phyloP scores from a whole-genome alignment of 2,113 vertebrate genomes.

The Herpetotheres cachinnans region DNA sequence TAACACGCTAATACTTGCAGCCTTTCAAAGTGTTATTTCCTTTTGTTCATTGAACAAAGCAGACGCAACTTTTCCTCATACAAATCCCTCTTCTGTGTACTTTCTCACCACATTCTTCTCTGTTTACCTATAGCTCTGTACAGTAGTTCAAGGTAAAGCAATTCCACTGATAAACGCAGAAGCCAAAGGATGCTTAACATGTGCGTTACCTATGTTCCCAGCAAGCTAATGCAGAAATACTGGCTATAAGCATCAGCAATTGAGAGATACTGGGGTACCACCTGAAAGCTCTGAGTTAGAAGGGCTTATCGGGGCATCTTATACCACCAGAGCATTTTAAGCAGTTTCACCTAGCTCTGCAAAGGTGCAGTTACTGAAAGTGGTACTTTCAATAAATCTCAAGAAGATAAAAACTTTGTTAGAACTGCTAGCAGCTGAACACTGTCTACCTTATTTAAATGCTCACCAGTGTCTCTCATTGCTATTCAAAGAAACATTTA shows the following conservation, averaged over 20 bases:
- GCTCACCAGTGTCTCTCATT: constrained; percentile 14
- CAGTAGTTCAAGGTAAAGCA: constrained; percentile 6
- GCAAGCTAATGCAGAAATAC: not conserved
- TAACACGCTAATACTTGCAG: not conserved
- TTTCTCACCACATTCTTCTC: constrained; percentile 6
- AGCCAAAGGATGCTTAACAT: not conserved
- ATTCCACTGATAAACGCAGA: not conserved
- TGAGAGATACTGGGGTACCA: not conserved
- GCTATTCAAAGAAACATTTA: constrained; percentile 59
- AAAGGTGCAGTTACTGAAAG: not conserved
- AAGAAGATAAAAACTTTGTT: constrained; percentile 10
- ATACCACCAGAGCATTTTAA: not conserved
- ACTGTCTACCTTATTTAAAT: not conserved
- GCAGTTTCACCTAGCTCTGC: not conserved
- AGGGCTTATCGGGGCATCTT: not conserved
- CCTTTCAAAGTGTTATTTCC: constrained; percentile 39
- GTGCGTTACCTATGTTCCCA: not conserved
- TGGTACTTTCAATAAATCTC: not conserved
- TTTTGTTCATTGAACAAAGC: constrained; percentile 60
- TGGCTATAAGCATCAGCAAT: not conserved
- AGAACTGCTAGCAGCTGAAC: not conserved
- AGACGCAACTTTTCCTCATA: not conserved
- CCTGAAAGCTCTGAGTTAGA: not conserved
- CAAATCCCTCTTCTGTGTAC: constrained; percentile 22
- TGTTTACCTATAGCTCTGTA: constrained; percentile 8